Conservation (phyloP, 1,140 invertebrate species). For the Magallana gigas region DNA sequence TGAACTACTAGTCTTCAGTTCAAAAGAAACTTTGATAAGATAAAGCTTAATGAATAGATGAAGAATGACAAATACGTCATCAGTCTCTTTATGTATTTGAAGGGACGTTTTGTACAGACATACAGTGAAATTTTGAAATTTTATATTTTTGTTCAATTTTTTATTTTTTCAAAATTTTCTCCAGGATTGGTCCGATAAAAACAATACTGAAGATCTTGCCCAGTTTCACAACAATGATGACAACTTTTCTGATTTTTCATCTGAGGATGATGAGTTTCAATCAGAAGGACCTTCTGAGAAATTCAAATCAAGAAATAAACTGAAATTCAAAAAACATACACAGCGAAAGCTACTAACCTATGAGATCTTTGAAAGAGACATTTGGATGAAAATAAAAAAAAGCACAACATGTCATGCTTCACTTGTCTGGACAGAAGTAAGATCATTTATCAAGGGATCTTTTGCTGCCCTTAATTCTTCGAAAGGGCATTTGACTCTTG, state of each 20-base stretch:
- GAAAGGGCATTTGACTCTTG: background rate
- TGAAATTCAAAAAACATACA: background rate
- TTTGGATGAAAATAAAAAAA: background rate
- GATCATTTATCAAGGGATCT: background rate
- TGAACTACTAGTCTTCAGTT: background rate
- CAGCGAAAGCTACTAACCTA: background rate
- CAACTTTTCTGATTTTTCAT: background rate
- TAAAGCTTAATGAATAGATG: background rate
- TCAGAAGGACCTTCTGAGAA: background rate
- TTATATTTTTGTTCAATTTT: background rate
- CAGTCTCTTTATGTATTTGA: no score
- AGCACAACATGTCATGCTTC: background rate
- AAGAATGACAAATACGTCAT: background rate
- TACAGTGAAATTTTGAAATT: background rate
- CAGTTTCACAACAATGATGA: background rate
- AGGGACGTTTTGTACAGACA: background rate
- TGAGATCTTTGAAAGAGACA: background rate
- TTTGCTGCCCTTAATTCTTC: background rate
- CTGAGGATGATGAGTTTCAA: background rate
- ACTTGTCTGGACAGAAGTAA: background rate
- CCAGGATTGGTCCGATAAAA: background rate
- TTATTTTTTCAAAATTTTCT: background rate
- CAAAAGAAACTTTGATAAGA: background rate
- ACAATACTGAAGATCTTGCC: background rate
- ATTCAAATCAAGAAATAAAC: background rate